Conservation (phyloP, 1,140 invertebrate species). For the Liolophura sinensis region DNA sequence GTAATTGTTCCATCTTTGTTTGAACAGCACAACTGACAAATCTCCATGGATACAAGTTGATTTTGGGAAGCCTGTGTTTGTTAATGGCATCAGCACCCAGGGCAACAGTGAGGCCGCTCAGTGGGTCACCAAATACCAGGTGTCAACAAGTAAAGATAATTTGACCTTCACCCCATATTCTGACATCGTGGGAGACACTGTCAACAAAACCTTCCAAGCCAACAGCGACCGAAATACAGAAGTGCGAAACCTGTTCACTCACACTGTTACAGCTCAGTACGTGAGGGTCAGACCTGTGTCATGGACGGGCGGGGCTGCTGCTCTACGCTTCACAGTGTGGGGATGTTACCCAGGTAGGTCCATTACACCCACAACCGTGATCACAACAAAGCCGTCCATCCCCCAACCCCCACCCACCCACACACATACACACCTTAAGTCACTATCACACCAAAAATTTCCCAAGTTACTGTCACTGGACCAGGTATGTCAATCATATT, state of each 20-base stretch:
- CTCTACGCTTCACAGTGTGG: constrained; percentile 30
- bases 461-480: too few relatives aligned
- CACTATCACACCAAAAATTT: too few relatives aligned
- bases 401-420: too few relatives aligned
- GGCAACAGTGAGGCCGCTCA: constrained; percentile 25
- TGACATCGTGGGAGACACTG: constrained; percentile 16
- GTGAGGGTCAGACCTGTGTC: constrained; percentile 26
- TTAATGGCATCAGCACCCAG: constrained; percentile 29
- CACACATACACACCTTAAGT: too few relatives aligned
- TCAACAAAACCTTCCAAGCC: constrained; percentile 24
- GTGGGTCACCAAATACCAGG: constrained; percentile 48
- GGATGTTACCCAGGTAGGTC: too few relatives aligned
- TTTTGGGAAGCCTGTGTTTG: constrained; percentile 13
- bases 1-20: too few relatives aligned
- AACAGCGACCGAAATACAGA: constrained; percentile 27
- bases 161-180: constrained; percentile 28
- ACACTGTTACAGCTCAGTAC: constrained; percentile 31
- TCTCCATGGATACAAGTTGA: constrained; percentile 24
- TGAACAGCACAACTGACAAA: constrained; percentile 17
- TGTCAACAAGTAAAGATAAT: constrained; percentile 50
- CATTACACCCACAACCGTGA: too few relatives aligned
- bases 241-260: constrained; percentile 27
- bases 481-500: too few relatives aligned
- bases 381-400: too few relatives aligned
- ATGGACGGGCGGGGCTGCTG: constrained; percentile 6